Evolutionary conservation across 30 jellyfish, hydroid and myxozoan species (phyloP), one percentile per base, ranked within the genome.

Genomic region (Chironex yamaguchii): DNA sequence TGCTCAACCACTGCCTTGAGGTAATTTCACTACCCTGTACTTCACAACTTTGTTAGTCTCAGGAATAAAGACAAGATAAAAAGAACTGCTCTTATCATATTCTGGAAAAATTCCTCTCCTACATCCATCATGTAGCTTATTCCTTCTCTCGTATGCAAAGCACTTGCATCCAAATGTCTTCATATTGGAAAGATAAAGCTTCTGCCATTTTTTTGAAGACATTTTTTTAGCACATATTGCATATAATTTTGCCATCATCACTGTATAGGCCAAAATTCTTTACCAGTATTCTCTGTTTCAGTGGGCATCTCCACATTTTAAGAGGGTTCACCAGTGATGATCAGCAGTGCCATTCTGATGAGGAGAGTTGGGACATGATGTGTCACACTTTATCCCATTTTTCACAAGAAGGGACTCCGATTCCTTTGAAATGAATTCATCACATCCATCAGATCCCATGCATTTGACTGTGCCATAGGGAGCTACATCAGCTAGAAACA

Each of bases 321-420:
- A 88, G 28, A 88, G 30, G 20, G 96, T 36, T 52, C 96, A 29
- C 97, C 97, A 88, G 0, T 36, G 34, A 79, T 95, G 36, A 49
- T 88, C 97, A 6, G 97, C 97, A 4, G 96, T 88, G 31, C 97
- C 96, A 81, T 88, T 88, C 52, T 88, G 94, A 80, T 88, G 97
- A 2, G 96, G 96, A 21, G 97, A 80, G 28, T 88, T n/a, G 1
- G 97, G 97, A 9, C 85, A 30, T 13, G 83, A 42, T 23, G 31
- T 34, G 0, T 88, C 91, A 67, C 81, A 95, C 26, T 67, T 34
- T 0, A 79, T 79, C 0, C 87, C 65, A 65, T 86, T 31, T 53
- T 66, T 25, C 25, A 21, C 22, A 23, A n/a, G 75, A 30, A 72
- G 75, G 2, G 32, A 63, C 9, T 52, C 21, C 30, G 72, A 81